Evolutionary conservation across 1,140 invertebrate genomes (phyloP).

Genomic region (Drosophila erecta): DNA sequence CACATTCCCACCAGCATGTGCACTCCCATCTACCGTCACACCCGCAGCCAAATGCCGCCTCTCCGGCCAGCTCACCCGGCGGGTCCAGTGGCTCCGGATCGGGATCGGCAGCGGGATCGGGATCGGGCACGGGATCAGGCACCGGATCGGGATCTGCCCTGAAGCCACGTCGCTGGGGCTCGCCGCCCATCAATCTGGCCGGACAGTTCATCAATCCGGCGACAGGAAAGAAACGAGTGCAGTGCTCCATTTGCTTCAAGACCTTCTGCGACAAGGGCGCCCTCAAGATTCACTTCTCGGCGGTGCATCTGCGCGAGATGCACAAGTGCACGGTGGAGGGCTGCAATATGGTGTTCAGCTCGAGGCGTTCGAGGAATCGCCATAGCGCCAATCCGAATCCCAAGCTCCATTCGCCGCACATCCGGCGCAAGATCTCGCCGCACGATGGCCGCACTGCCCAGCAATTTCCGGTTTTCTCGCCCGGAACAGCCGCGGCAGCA

Average conservation of each 20-base stretch:
- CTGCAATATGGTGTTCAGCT: conserved; percentile 93
- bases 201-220: conserved; percentile 96
- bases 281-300: conserved; percentile 99
- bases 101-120: neutral
- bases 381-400: conserved; percentile 99
- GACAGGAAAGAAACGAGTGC: conserved; percentile 97
- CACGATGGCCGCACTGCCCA: conserved; percentile 95
- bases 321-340: conserved; percentile 91
- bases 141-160: neutral
- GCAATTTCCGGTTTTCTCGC: conserved; percentile 88
- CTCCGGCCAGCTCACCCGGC: conserved; percentile 71
- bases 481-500: conserved; percentile 71
- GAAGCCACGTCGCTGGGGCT: conserved; percentile 81
- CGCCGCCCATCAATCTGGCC: conserved; percentile 92
- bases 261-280: conserved; percentile 99
- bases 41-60: conserved; percentile 31
- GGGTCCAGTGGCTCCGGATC: conserved; percentile 24
- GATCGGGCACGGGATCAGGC: conserved; percentile 1
- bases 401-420: conserved; percentile 97
- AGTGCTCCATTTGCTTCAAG: conserved; percentile 99
- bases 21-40: conserved; percentile 21
- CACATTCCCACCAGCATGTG: conserved; percentile 34
- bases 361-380: conserved; percentile 89
- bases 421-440: conserved; percentile 95
- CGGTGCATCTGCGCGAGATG: conserved; percentile 93